Conservation (phyloP, 1,140 invertebrate species). For the Aplysia californica region DNA sequence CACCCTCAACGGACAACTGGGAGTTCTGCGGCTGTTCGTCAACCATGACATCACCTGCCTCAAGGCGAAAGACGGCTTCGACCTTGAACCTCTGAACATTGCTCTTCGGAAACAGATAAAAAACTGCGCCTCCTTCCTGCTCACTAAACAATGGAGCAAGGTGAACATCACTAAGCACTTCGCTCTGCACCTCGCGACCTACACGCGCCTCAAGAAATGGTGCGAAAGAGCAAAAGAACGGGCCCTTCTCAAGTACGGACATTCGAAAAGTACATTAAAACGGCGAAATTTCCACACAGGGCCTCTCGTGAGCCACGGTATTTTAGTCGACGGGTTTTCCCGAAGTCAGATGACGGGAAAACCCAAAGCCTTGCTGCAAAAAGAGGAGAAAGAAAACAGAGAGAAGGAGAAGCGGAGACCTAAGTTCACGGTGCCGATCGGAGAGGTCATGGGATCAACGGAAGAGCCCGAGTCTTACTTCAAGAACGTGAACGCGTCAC, state of each 20-base stretch:
- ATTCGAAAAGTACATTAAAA: constrained; percentile 56
- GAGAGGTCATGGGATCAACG: neutral
- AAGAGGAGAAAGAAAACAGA: constrained; percentile 39
- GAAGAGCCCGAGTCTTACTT: constrained; percentile 54
- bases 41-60: constrained; percentile 61
- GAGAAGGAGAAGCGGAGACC: constrained; percentile 29
- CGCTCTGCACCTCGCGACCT: constrained; percentile 56
- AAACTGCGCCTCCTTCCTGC: constrained; percentile 63
- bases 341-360: constrained; percentile 59
- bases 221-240: constrained; percentile 60
- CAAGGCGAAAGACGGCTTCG: constrained; percentile 61
- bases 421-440: constrained; percentile 3
- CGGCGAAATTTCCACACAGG: constrained; percentile 46
- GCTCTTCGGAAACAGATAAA: constrained; percentile 58
- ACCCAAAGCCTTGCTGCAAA: constrained; percentile 38
- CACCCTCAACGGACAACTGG: constrained; percentile 59
- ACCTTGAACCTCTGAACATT: constrained; percentile 59
- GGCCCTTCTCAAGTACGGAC: constrained; percentile 53
- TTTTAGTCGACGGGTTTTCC: constrained; percentile 58
- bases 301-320: constrained; percentile 57
- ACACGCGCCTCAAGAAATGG: constrained; percentile 59
- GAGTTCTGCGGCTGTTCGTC: constrained; percentile 59
- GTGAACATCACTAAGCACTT: constrained; percentile 52
- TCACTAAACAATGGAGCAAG: constrained; percentile 65
- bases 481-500: constrained; percentile 40